Evolutionary conservation across 2,113 vertebrate genomes (phyloP), one percentile per base, ranked within the genome.

Genomic region (Stigmatopora argus): DNA sequence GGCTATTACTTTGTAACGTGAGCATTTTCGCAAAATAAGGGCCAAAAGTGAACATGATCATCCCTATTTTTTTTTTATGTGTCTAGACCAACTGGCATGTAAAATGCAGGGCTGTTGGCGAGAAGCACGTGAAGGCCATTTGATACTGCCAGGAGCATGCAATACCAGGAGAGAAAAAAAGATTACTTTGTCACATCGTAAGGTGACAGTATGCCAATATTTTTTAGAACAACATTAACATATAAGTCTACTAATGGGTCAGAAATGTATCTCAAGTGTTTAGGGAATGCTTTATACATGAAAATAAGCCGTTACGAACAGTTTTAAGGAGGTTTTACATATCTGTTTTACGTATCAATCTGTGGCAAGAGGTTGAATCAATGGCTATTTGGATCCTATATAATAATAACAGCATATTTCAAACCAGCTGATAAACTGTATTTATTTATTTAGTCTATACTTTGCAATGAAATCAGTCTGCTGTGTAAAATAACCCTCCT

Each of bases 401-500:
- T 23, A 11, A 53, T 12, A 2, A 56, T 31, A 56, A 15, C 5
- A 5, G 26, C 13, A 31, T 56, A 13, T 34, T 15, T 6, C 14
- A 48, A 5, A 48, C 13, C 46, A 48, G 46, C 52, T 3, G 23
- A 15, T 56, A 15, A 56, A 56, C 10, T 31, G 2, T 31, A 31
- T 31, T 31, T 31, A 31, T 31, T 31, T 31, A 31, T 79, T 70
- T 70, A 78, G 80, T 67, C 26, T 31, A 31, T 31, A 31, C 26
- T 31, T 31, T 31, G 26, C 26, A 31, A 80, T 82, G 66, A 78
- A 80, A 78, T 80, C 67, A 67, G 77, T 69, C 65, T 62, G 67
- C 10, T 1, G 75, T 13, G n/a, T 78, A 52, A 76, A 80, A 80
- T 78, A 75, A 77, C 69, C 67, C 71, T 65, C 71, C 75, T 53